Evolutionary conservation across 2,113 vertebrate genomes (phyloP).

Genomic region (Pseudorasbora parva): DNA sequence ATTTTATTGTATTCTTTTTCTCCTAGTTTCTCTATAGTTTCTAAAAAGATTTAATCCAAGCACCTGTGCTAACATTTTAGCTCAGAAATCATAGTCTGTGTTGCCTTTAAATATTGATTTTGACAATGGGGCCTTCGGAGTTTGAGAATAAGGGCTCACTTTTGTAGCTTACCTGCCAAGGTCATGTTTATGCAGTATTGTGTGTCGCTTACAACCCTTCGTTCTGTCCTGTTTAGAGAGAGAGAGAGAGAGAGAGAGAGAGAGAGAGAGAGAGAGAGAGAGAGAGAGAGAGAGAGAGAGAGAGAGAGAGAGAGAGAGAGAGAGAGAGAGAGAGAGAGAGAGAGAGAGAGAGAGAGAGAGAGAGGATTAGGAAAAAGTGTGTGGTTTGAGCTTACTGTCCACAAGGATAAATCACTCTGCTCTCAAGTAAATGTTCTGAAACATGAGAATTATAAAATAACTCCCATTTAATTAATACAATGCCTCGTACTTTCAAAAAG

Average conservation of each 20-base stretch:
- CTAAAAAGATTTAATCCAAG: background rate
- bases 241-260: background rate
- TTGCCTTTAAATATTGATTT: background rate
- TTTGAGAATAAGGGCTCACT: background rate
- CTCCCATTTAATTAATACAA: background rate
- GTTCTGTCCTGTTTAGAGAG: constrained; percentile 33
- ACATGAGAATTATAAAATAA: background rate
- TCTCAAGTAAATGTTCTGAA: background rate
- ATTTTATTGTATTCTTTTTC: background rate
- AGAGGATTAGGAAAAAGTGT: constrained; percentile 18
- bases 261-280: constrained; percentile 40
- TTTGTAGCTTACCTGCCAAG: constrained; percentile 74
- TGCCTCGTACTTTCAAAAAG: background rate
- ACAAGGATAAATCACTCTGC: background rate
- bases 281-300: constrained; percentile 18
- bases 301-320: constrained; percentile 40
- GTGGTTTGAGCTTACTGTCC: background rate
- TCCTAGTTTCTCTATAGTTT: background rate
- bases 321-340: constrained; percentile 16
- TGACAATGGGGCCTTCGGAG: background rate
- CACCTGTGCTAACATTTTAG: background rate
- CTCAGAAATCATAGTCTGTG: background rate
- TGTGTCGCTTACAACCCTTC: background rate
- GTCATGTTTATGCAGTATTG: constrained; percentile 69
- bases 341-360: constrained; percentile 31